Base-by-base conservation (phyloP, 2,888 invertebrate species). In the Arctia plantaginis region DNA sequence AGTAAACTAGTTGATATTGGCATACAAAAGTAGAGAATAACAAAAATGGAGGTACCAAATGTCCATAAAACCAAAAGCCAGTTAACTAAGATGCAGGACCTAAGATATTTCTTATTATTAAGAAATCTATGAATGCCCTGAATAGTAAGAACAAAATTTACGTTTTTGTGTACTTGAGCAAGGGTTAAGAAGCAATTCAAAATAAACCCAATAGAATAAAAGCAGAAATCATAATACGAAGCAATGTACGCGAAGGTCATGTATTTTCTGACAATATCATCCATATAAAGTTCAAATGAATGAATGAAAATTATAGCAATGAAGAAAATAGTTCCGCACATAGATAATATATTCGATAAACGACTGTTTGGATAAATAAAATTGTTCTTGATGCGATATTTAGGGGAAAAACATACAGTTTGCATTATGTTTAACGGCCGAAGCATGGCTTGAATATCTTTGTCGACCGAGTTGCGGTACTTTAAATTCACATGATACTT, bases 111-210 rank as follows among this genome's bases (percentile, higher is more conserved):
- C 12, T 66, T 59, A 15, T 70, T 71, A 73, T 6, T 10, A 66
- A n/a, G n/a, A n/a, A n/a, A n/a, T n/a, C n/a, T n/a, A n/a, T n/a
- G n/a, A n/a, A n/a, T n/a, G n/a, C n/a, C 62, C 70, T 79, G 77
- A 20, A 80, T 66, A 6, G 44, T 71, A 0, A 76, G n/a, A 1
- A 80, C 59, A 10, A 79, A 75, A 1, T 79, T 30, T 1, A 80
- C 41, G 15, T 73, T 69, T 1, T 44, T 55, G 33, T 67, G 64
- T 15, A 59, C 65, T 7, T 74, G 69, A 10, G 62, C 18, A 6
- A 72, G n/a, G 20, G 59, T 67, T 20, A 41, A 12, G 13, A 74
- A n/a, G n/a, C n/a, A n/a, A n/a, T n/a, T n/a, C n/a, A n/a, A n/a
- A n/a, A n/a, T n/a, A n/a, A n/a, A n/a, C n/a, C n/a, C n/a, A n/a